Base-by-base conservation (phyloP, 2,888 invertebrate species). In the Oligia fasciuncula region DNA sequence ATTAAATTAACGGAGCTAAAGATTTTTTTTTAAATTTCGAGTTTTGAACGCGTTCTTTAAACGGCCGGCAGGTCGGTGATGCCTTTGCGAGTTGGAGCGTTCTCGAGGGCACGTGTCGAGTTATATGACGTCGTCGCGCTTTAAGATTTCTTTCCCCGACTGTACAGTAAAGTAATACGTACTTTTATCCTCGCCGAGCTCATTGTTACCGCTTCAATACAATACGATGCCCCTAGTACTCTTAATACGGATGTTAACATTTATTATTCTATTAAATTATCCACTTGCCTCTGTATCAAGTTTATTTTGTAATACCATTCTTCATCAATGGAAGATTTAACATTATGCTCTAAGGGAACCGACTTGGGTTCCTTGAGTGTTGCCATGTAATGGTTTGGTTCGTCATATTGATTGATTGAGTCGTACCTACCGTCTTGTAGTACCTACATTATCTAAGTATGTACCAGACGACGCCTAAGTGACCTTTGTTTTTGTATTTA, bases 161-260 rank as follows among this genome's bases (percentile, higher is more conserved):
- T 92, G 94, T 96, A 95, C 95, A 89, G 93, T 95, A 93, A 95
- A 95, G 94, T 95, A 94, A 95, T 95, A 94, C 93, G 91, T 91
- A 93, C 92, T 93, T 94, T 92, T 93, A 93, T 93, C 93, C 91
- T 90, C 91, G 91, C 90, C 93, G 93, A 91, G 92, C 90, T 93
- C 93, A 94, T 94, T 95, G 95, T 94, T 93, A 93, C 91, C 93
- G 93, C 92, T 94, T 93, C 94, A 93, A 94, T 93, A 95, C 94
- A 93, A 94, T 95, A 93, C 93, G 93, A 93, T 92, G 94, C 93
- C 94, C 94, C 94, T 94, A 94, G 92, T 93, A 92, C 91, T 94
- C 93, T 94, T 96, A 96, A 96, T 95, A 94, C 96, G 96, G 96
- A 96, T 95, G 96, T 94, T 93, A 94, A 94, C 96, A 94, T 96